A percentile compares a stretch with the other conserved stretches of the same genome.
Conservation (phyloP, 2,888 invertebrate species). For the Apamea epomidion region DNA sequence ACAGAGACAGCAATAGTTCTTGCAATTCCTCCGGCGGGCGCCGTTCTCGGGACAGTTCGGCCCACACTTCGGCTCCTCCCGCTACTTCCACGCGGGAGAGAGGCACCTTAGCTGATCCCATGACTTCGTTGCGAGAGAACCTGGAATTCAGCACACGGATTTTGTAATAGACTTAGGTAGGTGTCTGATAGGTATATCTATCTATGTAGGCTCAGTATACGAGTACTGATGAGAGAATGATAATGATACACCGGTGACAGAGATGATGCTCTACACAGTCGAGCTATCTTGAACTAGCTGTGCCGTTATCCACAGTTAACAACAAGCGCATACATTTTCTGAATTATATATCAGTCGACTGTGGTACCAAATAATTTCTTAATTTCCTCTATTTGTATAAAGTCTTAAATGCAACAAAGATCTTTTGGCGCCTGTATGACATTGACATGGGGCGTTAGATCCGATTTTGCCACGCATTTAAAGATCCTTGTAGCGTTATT, state of each 20-base stretch:
- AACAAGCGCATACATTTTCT: neutral
- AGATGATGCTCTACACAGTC: neutral
- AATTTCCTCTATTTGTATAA: neutral
- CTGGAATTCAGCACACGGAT: conserved; percentile 76
- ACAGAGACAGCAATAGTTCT: conserved; percentile 95
- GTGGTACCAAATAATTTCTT: neutral
- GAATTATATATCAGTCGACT: neutral
- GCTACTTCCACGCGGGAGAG: conserved; percentile 95
- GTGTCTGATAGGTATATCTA: neutral
- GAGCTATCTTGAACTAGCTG: neutral
- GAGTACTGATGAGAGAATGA: neutral
- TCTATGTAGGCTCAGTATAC: too few relatives aligned
- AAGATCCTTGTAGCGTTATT: neutral
- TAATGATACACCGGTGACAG: neutral
- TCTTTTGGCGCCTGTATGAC: neutral
- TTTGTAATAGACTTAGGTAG: neutral
- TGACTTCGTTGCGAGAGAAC: conserved; percentile 96
- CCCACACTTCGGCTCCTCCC: conserved; percentile 96
- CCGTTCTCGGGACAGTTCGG: conserved; percentile 95
- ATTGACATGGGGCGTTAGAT: neutral
- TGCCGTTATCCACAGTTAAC: neutral
- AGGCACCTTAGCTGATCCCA: conserved; percentile 95
- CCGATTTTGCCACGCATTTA: neutral
- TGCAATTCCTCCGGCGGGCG: conserved; percentile 95
- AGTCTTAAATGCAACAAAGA: neutral